phyloP scores from a whole-genome alignment of 2,113 vertebrate species.

The Passer montanus region DNA sequence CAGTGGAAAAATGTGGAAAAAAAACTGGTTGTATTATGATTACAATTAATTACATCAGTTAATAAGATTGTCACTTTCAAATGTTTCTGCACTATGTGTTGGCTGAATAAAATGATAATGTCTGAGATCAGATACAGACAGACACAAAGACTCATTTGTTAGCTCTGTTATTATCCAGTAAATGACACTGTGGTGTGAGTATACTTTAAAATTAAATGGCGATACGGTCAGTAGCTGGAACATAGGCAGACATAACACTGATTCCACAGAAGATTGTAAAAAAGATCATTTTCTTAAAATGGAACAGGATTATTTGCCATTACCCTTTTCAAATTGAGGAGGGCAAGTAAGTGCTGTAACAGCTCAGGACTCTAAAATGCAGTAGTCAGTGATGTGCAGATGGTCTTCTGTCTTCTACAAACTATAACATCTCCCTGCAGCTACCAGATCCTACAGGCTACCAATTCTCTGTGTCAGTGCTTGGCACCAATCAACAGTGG shows the following conservation, averaged over 20 bases:
- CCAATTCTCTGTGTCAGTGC: too few species aligned
- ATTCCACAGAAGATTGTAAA: neutral
- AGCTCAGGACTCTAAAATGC: neutral
- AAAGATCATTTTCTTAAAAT: neutral
- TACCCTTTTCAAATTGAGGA: constrained; percentile 5
- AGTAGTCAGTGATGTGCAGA: neutral
- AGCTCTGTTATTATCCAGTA: neutral
- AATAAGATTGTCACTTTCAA: neutral
- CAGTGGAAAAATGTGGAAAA: neutral
- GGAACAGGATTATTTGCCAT: neutral
- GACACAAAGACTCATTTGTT: neutral
- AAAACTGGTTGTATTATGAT: neutral
- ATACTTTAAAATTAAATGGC: neutral
- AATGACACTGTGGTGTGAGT: neutral
- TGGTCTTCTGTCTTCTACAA: neutral
- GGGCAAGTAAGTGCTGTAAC: neutral
- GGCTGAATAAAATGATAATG: neutral
- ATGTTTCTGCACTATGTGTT: neutral
- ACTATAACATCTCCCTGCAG: neutral
- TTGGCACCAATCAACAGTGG: too few species aligned
- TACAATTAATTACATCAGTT: neutral
- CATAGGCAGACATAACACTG: neutral
- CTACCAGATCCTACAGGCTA: neutral
- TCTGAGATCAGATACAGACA: neutral
- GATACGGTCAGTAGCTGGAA: neutral